These are phyloP conservation scores for Fundulus diaphanus DNA, from an alignment of 2,797 vertebrate species.

Conservation along the genomic window DNA sequence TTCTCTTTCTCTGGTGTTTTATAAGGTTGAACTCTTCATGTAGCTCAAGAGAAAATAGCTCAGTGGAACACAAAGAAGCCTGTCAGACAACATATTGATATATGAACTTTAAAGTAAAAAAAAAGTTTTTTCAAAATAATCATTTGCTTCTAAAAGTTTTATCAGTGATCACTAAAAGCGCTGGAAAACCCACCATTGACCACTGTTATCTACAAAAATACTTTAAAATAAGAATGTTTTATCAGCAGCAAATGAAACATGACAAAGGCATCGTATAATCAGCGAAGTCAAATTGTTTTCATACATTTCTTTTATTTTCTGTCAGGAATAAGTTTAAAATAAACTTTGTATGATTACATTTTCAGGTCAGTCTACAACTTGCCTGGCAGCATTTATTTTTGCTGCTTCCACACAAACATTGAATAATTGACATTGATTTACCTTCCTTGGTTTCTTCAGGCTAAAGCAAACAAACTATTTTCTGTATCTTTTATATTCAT, in stretches of 20 bases:
- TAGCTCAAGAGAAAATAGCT: background rate
- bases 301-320: background rate
- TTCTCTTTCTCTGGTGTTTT: no score
- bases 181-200: background rate
- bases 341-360: background rate
- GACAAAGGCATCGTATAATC: background rate
- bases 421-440: constrained; percentile 5
- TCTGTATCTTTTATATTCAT: background rate
- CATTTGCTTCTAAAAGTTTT: background rate
- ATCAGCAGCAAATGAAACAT: background rate
- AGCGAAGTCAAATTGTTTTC: background rate
- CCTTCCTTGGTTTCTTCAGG: background rate
- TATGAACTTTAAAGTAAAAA: background rate
- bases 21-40: background rate
- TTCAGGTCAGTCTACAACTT: background rate
- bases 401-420: background rate
- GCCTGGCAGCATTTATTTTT: background rate
- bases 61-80: background rate
- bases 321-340: background rate
- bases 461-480: background rate
- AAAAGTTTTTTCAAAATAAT: background rate
- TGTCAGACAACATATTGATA: background rate
- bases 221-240: background rate
- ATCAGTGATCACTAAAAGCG: background rate
- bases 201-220: background rate